Conservation (phyloP, 2,797 vertebrate species). For the Notoglanidium macrostoma region DNA sequence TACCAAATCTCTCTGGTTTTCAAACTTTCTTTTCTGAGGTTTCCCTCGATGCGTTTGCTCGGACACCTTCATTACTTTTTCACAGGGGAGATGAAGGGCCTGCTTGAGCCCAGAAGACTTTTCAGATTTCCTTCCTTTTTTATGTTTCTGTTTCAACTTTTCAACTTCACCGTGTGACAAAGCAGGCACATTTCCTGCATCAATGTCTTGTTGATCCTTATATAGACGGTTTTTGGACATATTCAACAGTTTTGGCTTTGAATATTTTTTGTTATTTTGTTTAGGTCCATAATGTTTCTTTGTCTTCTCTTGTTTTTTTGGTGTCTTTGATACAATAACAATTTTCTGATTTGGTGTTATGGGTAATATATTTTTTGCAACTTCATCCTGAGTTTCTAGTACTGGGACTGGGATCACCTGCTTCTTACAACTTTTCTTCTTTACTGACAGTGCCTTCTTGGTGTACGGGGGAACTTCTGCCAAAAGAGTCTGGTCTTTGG, state of each 20-base stretch:
- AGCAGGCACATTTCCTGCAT: constrained; percentile 32
- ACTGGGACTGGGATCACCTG: background rate
- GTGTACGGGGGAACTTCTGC: background rate
- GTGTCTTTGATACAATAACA: constrained; percentile 47
- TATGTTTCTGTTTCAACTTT: constrained; percentile 62
- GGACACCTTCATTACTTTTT: constrained; percentile 44
- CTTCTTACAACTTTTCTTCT: constrained; percentile 52
- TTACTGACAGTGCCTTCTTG: constrained; percentile 31
- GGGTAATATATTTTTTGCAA: background rate
- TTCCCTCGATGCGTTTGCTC: constrained; percentile 55
- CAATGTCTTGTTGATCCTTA: constrained; percentile 46
- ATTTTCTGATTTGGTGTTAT: constrained; percentile 20
- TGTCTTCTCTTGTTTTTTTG: constrained; percentile 67
- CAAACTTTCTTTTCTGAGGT: constrained; percentile 67
- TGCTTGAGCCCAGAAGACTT: constrained; percentile 49
- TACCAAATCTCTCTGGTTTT: constrained; percentile 62
- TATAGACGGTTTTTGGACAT: constrained; percentile 52
- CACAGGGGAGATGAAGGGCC: constrained; percentile 32
- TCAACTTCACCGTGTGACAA: constrained; percentile 42
- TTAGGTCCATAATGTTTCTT: constrained; percentile 71
- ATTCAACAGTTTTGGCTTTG: constrained; percentile 65
- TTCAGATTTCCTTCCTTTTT: constrained; percentile 60
- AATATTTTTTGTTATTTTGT: constrained; percentile 70
- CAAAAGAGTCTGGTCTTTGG: background rate
- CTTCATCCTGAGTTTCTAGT: constrained; percentile 14